Percentiles rank a stretch among this genome's conserved stretches.
These are phyloP conservation scores for Pterophyllum scalare DNA, from an alignment of 2,113 vertebrate genomes.

Conservation along the genomic window DNA sequence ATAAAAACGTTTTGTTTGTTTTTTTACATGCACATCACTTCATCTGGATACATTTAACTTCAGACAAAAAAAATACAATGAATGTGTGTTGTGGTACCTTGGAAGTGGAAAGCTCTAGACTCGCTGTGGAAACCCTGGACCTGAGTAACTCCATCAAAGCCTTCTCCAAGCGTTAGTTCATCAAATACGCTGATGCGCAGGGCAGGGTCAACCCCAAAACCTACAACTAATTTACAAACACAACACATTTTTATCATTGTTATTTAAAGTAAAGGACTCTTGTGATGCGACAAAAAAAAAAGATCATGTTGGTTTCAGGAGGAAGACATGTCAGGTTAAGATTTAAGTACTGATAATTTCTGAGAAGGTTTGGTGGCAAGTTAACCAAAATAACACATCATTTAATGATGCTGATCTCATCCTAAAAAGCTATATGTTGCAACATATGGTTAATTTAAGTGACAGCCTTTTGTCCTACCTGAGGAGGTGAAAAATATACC, in stretches of 20 bases:
- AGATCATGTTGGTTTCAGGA: background rate
- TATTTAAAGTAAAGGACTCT: conserved; percentile 4
- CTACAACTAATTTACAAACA: conserved; percentile 83
- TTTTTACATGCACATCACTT: background rate
- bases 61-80: background rate
- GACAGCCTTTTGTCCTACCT: conserved; percentile 75
- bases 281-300: background rate
- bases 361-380: background rate
- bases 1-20: background rate
- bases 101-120: conserved; percentile 94
- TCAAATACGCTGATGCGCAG: conserved; percentile 91
- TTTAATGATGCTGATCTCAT: background rate
- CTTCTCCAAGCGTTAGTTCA: conserved; percentile 87
- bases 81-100: conserved; percentile 83
- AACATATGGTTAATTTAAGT: conserved; percentile 10
- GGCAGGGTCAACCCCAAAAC: conserved; percentile 94
- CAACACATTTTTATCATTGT: conserved; percentile 31
- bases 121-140: conserved; percentile 95
- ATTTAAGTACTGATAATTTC: background rate
- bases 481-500: conserved; percentile 74
- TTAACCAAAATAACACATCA: background rate
- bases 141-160: conserved; percentile 89
- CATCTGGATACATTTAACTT: background rate
- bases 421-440: conserved; percentile 1
- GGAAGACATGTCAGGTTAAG: conserved; percentile 13